Conservation (phyloP, 2,113 vertebrate species). For the Ramphastos sulfuratus region DNA sequence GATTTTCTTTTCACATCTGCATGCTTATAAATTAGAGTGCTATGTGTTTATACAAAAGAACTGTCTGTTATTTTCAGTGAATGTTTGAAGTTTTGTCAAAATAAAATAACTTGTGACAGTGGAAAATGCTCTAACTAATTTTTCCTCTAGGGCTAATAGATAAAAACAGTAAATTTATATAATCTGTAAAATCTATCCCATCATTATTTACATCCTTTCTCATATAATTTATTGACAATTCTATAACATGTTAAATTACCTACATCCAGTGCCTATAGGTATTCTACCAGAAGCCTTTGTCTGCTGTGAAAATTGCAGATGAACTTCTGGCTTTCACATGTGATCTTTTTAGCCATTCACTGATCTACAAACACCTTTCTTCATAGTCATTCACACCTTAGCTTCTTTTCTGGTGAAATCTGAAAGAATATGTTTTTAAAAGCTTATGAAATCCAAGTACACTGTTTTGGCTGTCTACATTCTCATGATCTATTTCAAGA, state of each 20-base stretch:
- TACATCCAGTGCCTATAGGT: accelerated
- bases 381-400: background rate
- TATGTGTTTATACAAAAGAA: background rate
- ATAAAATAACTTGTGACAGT: background rate
- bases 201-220: background rate
- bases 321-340: background rate
- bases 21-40: background rate
- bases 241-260: background rate
- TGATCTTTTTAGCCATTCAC: background rate
- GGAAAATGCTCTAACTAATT: background rate
- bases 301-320: background rate
- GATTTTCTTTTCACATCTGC: background rate
- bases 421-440: background rate
- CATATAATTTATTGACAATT: background rate
- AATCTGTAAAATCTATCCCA: background rate
- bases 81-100: background rate
- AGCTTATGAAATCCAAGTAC: background rate
- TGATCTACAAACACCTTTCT: background rate
- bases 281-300: background rate
- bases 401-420: background rate
- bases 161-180: background rate
- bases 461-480: background rate
- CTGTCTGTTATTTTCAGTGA: background rate
- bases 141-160: background rate
- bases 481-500: background rate